phyloP scores from a whole-genome alignment of 2,888 invertebrate genomes.

The Trichacis sp. region DNA sequence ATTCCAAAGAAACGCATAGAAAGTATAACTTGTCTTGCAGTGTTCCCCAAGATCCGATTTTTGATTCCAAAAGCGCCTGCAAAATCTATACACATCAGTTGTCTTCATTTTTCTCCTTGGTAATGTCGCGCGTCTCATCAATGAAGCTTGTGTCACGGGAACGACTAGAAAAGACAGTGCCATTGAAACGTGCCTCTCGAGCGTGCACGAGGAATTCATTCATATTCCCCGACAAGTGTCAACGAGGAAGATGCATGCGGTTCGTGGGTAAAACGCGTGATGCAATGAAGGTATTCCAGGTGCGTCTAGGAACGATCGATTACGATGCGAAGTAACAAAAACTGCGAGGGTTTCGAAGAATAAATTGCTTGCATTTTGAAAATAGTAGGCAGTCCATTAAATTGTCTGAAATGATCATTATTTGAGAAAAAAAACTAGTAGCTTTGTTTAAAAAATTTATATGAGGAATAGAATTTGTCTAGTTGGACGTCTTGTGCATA shows the following conservation, averaged over 20 bases:
- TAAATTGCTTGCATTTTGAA: too few species aligned
- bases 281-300: conserved; percentile 24
- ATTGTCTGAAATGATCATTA: too few species aligned
- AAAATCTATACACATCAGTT: background rate
- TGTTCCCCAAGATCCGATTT: too few species aligned
- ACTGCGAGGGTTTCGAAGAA: conserved; percentile 10
- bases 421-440: too few species aligned
- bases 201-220: conserved; percentile 3
- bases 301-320: conserved; percentile 34
- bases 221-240: conserved; percentile 24
- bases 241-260: conserved; percentile 24
- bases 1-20: too few species aligned
- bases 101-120: background rate
- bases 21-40: too few species aligned
- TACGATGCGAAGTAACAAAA: conserved; percentile 19
- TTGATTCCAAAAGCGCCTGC: background rate
- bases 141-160: conserved; percentile 21
- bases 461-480: too few species aligned
- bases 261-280: conserved; percentile 21
- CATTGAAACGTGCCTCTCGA: conserved; percentile 11
- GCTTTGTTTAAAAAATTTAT: too few species aligned
- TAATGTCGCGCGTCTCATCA: conserved; percentile 27
- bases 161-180: background rate
- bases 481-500: too few species aligned
- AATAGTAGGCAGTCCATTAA: too few species aligned